Evolutionary conservation across 2,797 vertebrate genomes (phyloP).

Genomic region (Champsocephalus esox): DNA sequence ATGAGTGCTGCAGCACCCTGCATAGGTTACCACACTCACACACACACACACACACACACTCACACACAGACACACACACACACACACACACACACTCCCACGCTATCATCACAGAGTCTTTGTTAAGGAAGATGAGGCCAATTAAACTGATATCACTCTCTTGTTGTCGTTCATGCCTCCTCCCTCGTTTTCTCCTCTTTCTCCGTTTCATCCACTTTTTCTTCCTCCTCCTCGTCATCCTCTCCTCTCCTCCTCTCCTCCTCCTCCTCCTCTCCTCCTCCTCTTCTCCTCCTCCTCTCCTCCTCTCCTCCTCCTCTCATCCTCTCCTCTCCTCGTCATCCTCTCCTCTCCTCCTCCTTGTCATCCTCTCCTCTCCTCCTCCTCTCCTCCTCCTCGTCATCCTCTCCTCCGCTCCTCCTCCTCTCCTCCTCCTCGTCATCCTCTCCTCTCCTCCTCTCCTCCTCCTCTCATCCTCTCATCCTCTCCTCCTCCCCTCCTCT

Average conservation of each 20-base stretch:
- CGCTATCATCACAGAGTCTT: constrained; percentile 72
- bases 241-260: not conserved
- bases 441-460: not conserved
- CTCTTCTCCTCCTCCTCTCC: too few species aligned
- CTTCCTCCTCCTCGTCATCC: not conserved
- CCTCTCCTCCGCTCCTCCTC: too few species aligned
- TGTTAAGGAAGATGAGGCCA: constrained; percentile 74
- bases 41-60: constrained; percentile 47
- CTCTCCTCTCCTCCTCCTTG: too few species aligned
- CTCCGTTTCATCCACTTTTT: constrained; percentile 14
- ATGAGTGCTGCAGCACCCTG: constrained; percentile 77
- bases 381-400: too few species aligned
- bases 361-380: too few species aligned
- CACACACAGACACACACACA: constrained; percentile 51
- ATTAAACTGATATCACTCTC: constrained; percentile 76
- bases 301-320: too few species aligned
- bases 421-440: too few species aligned
- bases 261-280: not conserved
- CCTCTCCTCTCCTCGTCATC: too few species aligned
- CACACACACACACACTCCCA: constrained; percentile 38
- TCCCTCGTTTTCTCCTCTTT: constrained; percentile 16
- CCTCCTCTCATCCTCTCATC: not conserved
- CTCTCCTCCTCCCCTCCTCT: too few species aligned
- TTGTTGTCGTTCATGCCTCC: constrained; percentile 54
- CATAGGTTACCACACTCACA: constrained; percentile 71